A percentile compares a stretch with the other conserved stretches of the same genome.
Conservation (phyloP, 1,140 invertebrate genomes). For the Papilio xuthus region DNA sequence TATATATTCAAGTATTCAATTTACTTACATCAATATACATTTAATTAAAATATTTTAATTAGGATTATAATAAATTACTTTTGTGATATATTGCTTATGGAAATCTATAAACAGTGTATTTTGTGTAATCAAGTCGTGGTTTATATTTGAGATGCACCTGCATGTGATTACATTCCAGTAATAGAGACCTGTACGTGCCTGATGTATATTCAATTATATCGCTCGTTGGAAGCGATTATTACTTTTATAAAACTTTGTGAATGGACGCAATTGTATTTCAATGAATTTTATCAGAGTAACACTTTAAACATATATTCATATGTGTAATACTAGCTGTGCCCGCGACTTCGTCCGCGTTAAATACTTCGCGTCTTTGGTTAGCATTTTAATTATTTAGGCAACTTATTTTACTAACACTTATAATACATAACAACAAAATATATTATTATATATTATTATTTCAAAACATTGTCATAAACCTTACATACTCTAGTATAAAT, state of each 20-base stretch:
- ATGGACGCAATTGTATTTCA: not conserved
- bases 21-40: not conserved
- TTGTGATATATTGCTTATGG: not conserved
- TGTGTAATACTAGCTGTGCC: too few species aligned
- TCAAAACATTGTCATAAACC: too few species aligned
- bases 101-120: not conserved
- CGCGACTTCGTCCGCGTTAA: too few species aligned
- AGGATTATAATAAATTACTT: not conserved
- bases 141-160: not conserved
- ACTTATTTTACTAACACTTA: too few species aligned
- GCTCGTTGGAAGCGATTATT: not conserved
- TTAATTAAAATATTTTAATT: not conserved
- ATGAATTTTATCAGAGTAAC: not conserved
- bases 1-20: not conserved
- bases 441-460: too few species aligned
- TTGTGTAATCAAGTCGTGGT: not conserved
- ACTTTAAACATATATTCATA: not conserved
- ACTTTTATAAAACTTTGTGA: not conserved
- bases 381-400: too few species aligned
- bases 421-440: too few species aligned
- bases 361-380: too few species aligned
- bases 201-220: too few species aligned
- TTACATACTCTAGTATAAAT: too few species aligned
- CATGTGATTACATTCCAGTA: not conserved
- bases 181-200: too few species aligned